Percentiles rank a stretch among this genome's conserved stretches.
Evolutionary conservation across 2,888 invertebrate species (phyloP).

Genomic region (Eudasyphora cyanicolor): DNA sequence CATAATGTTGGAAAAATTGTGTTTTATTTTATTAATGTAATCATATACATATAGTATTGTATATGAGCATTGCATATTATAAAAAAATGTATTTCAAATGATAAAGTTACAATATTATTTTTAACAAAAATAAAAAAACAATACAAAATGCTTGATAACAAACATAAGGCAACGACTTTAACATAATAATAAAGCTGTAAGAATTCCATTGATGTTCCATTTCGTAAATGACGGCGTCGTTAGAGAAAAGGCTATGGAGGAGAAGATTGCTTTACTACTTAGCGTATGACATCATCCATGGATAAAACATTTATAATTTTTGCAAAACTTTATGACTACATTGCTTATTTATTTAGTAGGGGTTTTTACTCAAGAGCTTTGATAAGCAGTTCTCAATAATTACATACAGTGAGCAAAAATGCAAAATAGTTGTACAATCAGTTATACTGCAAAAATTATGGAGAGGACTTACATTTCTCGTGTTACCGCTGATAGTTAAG

Average conservation of each 20-base stretch:
- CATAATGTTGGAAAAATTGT: background rate
- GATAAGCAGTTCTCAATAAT: too few relatives aligned
- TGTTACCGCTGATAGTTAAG: too few relatives aligned
- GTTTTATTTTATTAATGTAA: conserved; percentile 12
- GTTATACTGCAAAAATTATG: too few relatives aligned
- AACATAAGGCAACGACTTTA: conserved; percentile 12
- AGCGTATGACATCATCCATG: background rate
- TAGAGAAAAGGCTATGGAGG: background rate
- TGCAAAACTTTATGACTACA: too few relatives aligned
- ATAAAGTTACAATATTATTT: conserved; percentile 5
- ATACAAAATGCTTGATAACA: conserved; percentile 7
- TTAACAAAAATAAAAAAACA: background rate
- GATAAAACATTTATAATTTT: background rate
- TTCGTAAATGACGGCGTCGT: background rate
- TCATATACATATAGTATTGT: background rate
- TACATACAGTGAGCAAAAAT: too few relatives aligned
- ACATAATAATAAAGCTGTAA: background rate
- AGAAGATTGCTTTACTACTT: background rate
- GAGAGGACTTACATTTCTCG: too few relatives aligned
- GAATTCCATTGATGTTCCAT: background rate
- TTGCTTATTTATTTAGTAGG: too few relatives aligned
- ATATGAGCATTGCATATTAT: background rate
- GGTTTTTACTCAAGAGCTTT: too few relatives aligned
- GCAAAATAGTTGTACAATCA: too few relatives aligned
- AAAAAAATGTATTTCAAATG: background rate